Evolutionary conservation across 23 tunicate genomes (phyloP), one percentile per base, ranked within the genome.

Genomic region (Corella eumyota): DNA sequence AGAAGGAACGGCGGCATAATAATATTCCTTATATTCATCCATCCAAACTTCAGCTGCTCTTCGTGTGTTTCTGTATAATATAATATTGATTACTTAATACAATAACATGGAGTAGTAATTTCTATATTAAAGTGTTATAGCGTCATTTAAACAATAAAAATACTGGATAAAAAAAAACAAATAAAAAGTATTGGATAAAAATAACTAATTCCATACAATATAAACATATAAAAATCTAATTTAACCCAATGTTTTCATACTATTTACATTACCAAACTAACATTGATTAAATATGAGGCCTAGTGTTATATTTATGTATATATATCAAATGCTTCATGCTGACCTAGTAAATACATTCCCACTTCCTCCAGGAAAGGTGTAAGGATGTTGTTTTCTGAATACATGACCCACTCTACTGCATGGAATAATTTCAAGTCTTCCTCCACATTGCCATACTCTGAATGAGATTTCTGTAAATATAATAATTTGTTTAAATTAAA

Each of bases 11-110:
- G 99, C 88, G 0, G 90, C 70, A 56, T 76, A 92, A 66, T 92
- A 92, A 47, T 49, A 92, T 45, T 92, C 78, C 67, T 83, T 91
- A 52, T 80, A 91, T 4, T 90, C 90, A 50, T 90, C 90, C 90
- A 90, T 90, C 95, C 95, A 86, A n/a, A 86, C 95, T 46, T 86
- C 95, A 0, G 95, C 95, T 4, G 95, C 95, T 56, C 95, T 50
- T 25, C 95, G 62, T 3, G 85, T 91, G 65, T 75, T 91, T 37
- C 90, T 90, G 69, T n/a, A n/a, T n/a, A n/a, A n/a, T n/a, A n/a
- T n/a, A n/a, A n/a, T n/a, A n/a, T n/a, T n/a, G n/a, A n/a, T n/a
- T n/a, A n/a, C n/a, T n/a, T n/a, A n/a, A n/a, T n/a, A n/a, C n/a
- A n/a, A n/a, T n/a, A n/a, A n/a, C n/a, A n/a, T n/a, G n/a, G n/a